Evolutionary conservation across 2,113 vertebrate species (phyloP).

Genomic region (Boulengeromyrus knoepffleri): DNA sequence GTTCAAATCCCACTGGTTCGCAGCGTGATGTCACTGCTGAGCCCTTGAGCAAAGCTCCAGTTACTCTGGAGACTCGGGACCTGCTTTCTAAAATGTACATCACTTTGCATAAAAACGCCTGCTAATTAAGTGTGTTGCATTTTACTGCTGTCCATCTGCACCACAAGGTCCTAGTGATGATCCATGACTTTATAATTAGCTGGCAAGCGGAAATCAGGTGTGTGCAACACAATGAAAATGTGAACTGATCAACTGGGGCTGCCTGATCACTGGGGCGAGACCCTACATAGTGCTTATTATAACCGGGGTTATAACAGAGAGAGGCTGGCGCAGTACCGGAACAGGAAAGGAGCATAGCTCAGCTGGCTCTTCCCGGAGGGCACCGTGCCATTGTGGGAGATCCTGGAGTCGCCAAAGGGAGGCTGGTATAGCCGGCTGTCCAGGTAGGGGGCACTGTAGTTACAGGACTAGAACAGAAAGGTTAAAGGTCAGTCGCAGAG

Average conservation of each 20-base stretch:
- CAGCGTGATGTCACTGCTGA: background rate
- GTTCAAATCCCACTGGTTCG: background rate
- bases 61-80: background rate
- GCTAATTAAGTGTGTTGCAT: background rate
- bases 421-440: constrained; percentile 73
- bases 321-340: constrained; percentile 55
- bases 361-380: constrained; percentile 85
- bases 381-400: constrained; percentile 78
- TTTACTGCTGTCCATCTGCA: background rate
- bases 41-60: background rate
- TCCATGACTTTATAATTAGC: background rate
- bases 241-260: background rate
- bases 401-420: constrained; percentile 69
- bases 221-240: background rate
- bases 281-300: background rate
- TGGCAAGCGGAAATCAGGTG: background rate
- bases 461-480: constrained; percentile 62
- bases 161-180: background rate
- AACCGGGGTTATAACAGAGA: background rate
- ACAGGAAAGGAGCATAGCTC: constrained; percentile 86
- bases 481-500: background rate
- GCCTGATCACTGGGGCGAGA: background rate
- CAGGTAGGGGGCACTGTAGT: constrained; percentile 67
- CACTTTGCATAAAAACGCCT: background rate
- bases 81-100: background rate